phyloP scores from a whole-genome alignment of 2,888 invertebrate genomes.

The Drosophila meridionalis region DNA sequence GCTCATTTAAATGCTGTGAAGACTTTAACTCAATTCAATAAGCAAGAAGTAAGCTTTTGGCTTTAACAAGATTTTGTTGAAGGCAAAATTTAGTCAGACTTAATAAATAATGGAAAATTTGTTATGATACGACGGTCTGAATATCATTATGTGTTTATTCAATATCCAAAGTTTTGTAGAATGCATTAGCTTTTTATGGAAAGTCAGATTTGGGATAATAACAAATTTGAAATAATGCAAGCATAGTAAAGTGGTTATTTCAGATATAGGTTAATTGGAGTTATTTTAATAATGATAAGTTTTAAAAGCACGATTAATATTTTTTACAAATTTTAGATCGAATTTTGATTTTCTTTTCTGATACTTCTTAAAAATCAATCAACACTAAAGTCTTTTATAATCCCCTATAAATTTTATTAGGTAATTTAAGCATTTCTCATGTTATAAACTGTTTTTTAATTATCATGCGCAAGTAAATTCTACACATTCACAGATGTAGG shows the following conservation, averaged over 20 bases:
- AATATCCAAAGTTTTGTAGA: not conserved
- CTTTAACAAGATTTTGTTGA: not conserved
- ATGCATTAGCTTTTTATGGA: no score
- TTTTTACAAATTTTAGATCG: no score
- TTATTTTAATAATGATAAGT: no score
- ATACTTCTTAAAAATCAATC: not conserved
- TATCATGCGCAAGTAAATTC: not conserved
- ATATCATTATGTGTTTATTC: not conserved
- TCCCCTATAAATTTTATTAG: not conserved
- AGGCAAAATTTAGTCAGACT: not conserved
- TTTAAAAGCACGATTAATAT: no score
- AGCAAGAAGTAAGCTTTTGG: not conserved
- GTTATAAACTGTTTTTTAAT: not conserved
- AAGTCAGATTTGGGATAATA: no score
- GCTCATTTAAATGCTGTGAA: not conserved
- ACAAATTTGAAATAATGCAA: not conserved
- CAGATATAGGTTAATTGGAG: no score
- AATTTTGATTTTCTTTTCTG: not conserved
- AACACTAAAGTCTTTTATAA: not conserved
- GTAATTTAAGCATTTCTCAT: not conserved
- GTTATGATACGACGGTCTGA: not conserved
- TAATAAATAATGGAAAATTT: not conserved
- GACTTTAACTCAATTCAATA: conserved; percentile 3
- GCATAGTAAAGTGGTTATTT: no score
- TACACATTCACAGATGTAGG: not conserved